Base-by-base conservation (phyloP, 2,888 invertebrate species). In the Apodemia hepburni region DNA sequence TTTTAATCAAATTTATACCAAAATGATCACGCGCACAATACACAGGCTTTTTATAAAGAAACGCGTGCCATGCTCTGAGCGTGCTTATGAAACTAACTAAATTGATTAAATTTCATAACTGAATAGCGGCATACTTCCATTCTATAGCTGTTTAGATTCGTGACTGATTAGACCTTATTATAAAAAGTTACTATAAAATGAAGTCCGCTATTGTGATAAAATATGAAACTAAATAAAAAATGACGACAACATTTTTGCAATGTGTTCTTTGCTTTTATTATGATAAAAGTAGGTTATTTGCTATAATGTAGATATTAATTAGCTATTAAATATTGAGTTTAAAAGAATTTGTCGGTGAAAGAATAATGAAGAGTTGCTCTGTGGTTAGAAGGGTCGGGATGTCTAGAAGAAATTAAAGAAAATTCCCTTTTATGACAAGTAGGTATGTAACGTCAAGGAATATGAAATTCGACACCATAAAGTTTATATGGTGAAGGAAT, bases 1-100 rank as follows among this genome's bases (percentile, higher is more conserved):
- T 78, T 84, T 85, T 80, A 87, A 87, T 87, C 81, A 83, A 87
- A 87, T 84, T 82, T 81, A 75, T 80, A 81, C 82, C 76, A 82
- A 82, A 82, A 81, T 84, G 79, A 82, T 77, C 77, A 75, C 75
- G 74, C 68, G 67, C 73, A 79, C 80, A 81, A 82, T 77, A 72
- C 71, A 65, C 68, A 61, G 64, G 73, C 74, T 80, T 77, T 85
- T 84, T 81, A 81, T 77, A 72, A 66, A 66, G 74, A 68, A 75
- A 78, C 83, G 77, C 86, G 85, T 85, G 87, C 80, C 72, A 68
- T 72, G 75, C 70, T 72, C 75, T 69, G 70, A 70, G 74, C 72
- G 72, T 71, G 78, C 76, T 77, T 80, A 84, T 80, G 77, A 81
- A 82, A 77, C 74, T 38, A 38, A 38, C 35, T 73, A 83, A 87